Conservation (phyloP, 2,888 invertebrate genomes). For the Sabatieria punctata region DNA sequence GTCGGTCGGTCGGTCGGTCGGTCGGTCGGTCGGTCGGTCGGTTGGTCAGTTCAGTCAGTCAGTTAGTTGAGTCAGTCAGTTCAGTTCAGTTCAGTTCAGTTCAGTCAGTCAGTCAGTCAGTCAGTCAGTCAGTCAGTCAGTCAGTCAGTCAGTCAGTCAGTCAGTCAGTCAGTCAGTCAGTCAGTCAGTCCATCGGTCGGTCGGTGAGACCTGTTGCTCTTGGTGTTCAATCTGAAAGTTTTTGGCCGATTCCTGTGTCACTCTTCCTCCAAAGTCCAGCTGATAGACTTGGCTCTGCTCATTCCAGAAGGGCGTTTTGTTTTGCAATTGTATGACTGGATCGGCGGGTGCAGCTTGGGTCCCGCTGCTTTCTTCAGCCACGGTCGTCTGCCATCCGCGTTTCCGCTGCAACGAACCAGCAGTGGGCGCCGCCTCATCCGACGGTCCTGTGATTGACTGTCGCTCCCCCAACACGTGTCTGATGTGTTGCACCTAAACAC, state of each 20-base stretch:
- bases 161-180: no score
- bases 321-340: conserved; percentile 66
- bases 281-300: conserved; percentile 98
- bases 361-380: neutral
- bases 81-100: no score
- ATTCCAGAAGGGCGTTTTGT: conserved; percentile 96
- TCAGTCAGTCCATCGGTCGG: no score
- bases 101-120: no score
- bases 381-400: neutral
- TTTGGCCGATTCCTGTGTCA: conserved; percentile 96
- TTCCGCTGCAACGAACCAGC: neutral
- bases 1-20: no score
- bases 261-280: conserved; percentile 92
- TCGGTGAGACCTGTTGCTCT: conserved; percentile 92
- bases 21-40: no score
- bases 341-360: no score
- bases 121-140: no score
- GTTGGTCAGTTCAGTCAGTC: no score
- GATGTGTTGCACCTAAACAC: conserved; percentile 11
- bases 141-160: no score
- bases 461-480: conserved; percentile 15
- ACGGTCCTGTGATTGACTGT: neutral
- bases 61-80: no score
- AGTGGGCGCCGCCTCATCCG: neutral
- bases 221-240: conserved; percentile 97